Percentiles rank a stretch among this genome's conserved stretches.
phyloP scores from a whole-genome alignment of 2,888 invertebrate species.

The Mimumesa dahlbomi region DNA sequence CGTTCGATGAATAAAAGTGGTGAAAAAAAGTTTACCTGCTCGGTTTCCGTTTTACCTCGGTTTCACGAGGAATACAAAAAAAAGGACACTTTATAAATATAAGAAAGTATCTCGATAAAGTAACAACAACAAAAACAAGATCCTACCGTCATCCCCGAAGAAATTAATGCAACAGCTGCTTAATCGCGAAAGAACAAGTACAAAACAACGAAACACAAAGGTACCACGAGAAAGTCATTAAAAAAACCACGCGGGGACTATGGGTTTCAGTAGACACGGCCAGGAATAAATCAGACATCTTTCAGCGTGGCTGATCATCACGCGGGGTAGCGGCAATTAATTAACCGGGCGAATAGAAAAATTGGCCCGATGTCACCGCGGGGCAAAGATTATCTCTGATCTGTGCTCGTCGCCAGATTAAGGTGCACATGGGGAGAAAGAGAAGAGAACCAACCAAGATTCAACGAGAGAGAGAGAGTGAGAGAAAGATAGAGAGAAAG shows the following conservation, averaged over 20 bases:
- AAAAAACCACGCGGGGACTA: not conserved
- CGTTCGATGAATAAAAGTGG: too few relatives aligned
- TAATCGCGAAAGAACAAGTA: not conserved
- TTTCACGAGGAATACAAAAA: too few relatives aligned
- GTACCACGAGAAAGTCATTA: not conserved
- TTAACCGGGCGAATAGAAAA: conserved; percentile 38
- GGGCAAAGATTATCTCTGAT: conserved; percentile 38
- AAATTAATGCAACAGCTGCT: not conserved
- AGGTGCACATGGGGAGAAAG: conserved; percentile 6
- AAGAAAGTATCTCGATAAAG: not conserved
- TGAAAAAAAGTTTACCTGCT: too few relatives aligned
- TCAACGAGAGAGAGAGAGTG: conserved; percentile 35
- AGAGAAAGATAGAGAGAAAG: conserved; percentile 14
- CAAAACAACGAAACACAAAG: not conserved
- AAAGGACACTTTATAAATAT: too few relatives aligned
- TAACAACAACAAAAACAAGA: not conserved
- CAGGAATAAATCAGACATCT: conserved; percentile 6
- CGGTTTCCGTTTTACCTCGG: too few relatives aligned
- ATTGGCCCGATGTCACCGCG: conserved; percentile 18
- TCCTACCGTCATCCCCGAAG: not conserved
- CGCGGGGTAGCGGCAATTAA: conserved; percentile 23
- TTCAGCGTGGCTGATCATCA: not conserved
- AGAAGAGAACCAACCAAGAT: not conserved
- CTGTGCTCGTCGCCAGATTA: conserved; percentile 19
- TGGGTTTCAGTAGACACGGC: not conserved